Evolutionary conservation across 2,888 invertebrate genomes (phyloP), one percentile per base, ranked within the genome.

Genomic region (Chalcis sispes): DNA sequence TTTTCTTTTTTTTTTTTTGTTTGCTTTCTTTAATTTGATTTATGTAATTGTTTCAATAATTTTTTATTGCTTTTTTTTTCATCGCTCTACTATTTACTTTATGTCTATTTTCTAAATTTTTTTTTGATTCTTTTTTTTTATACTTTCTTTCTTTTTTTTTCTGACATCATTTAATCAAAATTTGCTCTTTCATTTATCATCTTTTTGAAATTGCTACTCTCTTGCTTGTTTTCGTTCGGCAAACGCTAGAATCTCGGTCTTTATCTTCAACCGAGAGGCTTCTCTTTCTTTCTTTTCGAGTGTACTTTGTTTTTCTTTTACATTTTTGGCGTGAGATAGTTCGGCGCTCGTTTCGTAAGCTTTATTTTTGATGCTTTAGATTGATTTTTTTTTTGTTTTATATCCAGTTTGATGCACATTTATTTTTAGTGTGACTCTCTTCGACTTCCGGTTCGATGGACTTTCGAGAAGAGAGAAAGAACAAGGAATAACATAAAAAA

Each of bases 401-500:
- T 32, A 42, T 42, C 7, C 15, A 42, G 15, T 8, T 15, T 42
- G 7, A 7, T 50, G 2, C 7, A 40, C 7, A 18, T 23, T 18
- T 66, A 40, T 65, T 70, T 50, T 59, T 72, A 15, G 10, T 36
- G 36, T 79, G 59, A 65, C 66, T 79, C 67, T 79, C 79, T 67
- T 72, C 46, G 50, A 27, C 42, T 56, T 75, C 62, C 67, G 66
- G 56, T 32, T 67, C 56, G 74, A 62, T 71, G 79, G 76, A 73
- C 64, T 72, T 79, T 73, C 20, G 77, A 67, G 76, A 71, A 76
- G 64, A 71, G 77, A 75, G 79, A 72, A 18, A 50, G 48, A 10
- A 13, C 3, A 29, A 25, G 29, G 36, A 46, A 23, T 54, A 48
- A 56, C 36, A 65, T 10, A 32, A 50, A 50, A 50, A 56, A 10